Evolutionary conservation across 2,113 vertebrate species (phyloP), one percentile per base, ranked within the genome.

Genomic region (Gulo gulo): DNA sequence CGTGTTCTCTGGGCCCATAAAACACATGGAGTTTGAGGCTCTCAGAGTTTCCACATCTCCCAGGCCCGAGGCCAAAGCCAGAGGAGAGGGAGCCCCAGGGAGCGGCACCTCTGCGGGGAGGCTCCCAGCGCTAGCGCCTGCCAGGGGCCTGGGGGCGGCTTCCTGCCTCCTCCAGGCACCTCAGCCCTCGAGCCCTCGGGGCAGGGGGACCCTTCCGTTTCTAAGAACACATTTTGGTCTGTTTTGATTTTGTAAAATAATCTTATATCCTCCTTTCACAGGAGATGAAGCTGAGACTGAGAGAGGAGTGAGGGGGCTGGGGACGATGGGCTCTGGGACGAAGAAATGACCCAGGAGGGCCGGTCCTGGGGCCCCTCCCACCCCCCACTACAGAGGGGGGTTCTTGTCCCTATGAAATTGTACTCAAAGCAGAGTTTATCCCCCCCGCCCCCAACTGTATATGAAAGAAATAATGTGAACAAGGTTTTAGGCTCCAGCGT

Each of bases 11-110:
- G 85, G 61, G 76, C n/a, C 26, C 24, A 76, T 84, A 84, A 91
- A 91, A 90, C n/a, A n/a, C 24, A 21, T 42, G 15, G 45, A 82
- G 36, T 91, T 84, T 90, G 88, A 93, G 81, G 26, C 23, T 34
- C 80, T 96, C 80, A 79, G 91, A 90, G 39, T 94, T 92, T 93
- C 88, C 92, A 71, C 26, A 61, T 87, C 52, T 90, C 50, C 59
- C n/a, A 16, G 50, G 80, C 73, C 1, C 2, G 7, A 42, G 89
- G 20, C 82, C 67, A 76, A 87, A 92, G 47, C 2, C 13, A 57
- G 50, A 69, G 50, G 23, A 73, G 34, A 1, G 5, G 61, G 52
- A 90, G 15, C 21, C 47, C 18, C 78, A 42, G 73, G 73, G 71
- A 71, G 42, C 50, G 1, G 47, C 9, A 0, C n/a, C 39, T 34